Conservation (phyloP, 2,113 vertebrate genomes). For the Elephas maximus region DNA sequence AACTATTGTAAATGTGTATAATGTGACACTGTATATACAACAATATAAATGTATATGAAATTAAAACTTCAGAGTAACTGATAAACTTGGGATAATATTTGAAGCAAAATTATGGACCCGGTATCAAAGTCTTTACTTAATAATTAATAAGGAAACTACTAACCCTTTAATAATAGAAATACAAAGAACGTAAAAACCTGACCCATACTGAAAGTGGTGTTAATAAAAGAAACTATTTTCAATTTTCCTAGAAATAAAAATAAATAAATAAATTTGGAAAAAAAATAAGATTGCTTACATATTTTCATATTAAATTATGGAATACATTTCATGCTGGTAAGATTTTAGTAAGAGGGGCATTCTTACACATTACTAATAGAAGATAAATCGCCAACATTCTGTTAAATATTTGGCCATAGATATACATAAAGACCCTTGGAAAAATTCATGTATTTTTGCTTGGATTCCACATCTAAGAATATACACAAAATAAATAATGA, state of each 20-base stretch:
- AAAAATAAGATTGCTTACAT: neutral
- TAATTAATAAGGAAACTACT: neutral
- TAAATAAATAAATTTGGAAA: neutral
- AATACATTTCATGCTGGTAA: neutral
- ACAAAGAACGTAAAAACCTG: neutral
- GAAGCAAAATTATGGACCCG: neutral
- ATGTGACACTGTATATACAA: neutral
- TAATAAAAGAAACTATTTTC: neutral
- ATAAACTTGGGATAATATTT: neutral
- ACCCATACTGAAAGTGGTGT: neutral
- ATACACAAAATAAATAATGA: neutral
- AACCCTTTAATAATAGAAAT: neutral
- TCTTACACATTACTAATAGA: neutral
- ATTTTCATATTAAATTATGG: neutral
- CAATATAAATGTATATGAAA: neutral
- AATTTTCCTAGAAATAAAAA: neutral
- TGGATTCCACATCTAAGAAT: neutral
- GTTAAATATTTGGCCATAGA: neutral
- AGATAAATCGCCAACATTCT: neutral
- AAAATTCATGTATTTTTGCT: neutral
- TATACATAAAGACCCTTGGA: neutral
- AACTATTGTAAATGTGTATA: neutral
- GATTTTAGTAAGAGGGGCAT: neutral
- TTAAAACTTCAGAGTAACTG: neutral
- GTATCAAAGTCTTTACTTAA: neutral